phyloP scores from a whole-genome alignment of 2,797 vertebrate genomes.

The Muscicapa comitata region DNA sequence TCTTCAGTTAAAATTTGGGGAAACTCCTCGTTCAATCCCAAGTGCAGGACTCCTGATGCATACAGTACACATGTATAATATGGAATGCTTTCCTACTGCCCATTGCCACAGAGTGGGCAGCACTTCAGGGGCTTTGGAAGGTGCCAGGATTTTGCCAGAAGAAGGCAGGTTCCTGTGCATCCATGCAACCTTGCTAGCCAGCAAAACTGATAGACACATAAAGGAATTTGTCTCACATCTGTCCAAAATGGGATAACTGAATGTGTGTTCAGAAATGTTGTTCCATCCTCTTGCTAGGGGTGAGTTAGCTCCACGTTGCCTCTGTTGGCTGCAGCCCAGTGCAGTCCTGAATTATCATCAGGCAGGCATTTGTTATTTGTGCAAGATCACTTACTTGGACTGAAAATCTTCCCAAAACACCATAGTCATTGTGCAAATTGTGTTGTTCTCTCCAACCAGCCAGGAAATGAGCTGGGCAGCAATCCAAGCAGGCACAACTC shows the following conservation, averaged over 20 bases:
- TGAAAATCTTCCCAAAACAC: not conserved
- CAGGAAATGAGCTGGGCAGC: not conserved
- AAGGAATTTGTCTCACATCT: not conserved
- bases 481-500: not conserved
- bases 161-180: not conserved
- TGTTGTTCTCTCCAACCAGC: not conserved
- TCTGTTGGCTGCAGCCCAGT: not conserved
- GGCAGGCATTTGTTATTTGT: not conserved
- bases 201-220: not conserved
- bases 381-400: not conserved
- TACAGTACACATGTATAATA: fast-evolving
- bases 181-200: not conserved
- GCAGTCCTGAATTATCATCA: not conserved
- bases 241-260: not conserved
- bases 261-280: not conserved
- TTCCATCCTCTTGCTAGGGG: not conserved
- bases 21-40: not conserved
- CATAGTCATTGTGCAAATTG: not conserved
- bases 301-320: not conserved
- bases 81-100: not conserved
- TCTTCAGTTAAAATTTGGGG: not conserved
- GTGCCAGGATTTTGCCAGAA: not conserved
- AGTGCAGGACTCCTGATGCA: not conserved
- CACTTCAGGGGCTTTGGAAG: not conserved
- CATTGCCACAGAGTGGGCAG: not conserved